phyloP scores from a whole-genome alignment of 2,888 invertebrate genomes.

The Hesperia comma region DNA sequence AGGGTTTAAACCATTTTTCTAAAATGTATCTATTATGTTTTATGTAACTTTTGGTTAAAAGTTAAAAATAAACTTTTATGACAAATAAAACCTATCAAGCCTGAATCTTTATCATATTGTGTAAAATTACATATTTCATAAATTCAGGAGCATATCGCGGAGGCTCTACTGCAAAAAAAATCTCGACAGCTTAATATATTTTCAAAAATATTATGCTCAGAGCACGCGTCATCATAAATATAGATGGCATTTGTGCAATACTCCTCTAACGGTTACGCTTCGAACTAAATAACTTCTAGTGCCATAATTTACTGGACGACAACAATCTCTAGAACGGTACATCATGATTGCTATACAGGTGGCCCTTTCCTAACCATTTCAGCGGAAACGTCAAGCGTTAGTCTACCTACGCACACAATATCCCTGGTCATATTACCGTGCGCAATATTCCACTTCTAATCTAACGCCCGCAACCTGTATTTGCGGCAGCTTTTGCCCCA shows the following conservation, averaged over 20 bases:
- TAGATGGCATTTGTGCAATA: not conserved
- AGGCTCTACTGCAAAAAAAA: too few species aligned
- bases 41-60: too few species aligned
- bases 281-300: not conserved
- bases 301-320: not conserved
- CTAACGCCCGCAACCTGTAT: slow-evolving; percentile 42
- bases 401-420: slow-evolving; percentile 1
- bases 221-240: too few species aligned
- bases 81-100: too few species aligned
- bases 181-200: too few species aligned
- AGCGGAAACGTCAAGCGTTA: slow-evolving; percentile 8
- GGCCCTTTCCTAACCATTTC: slow-evolving; percentile 7
- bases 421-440: slow-evolving; percentile 8
- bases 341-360: slow-evolving; percentile 4
- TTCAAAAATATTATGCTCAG: too few species aligned
- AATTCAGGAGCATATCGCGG: too few species aligned
- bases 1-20: too few species aligned
- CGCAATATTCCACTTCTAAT: slow-evolving; percentile 15
- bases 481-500: slow-evolving; percentile 48
- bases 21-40: too few species aligned
- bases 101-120: too few species aligned
- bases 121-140: too few species aligned
- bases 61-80: too few species aligned
- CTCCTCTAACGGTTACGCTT: not conserved
- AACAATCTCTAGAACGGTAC: slow-evolving; percentile 2